Evolutionary conservation across 2,797 vertebrate species (phyloP).

Genomic region (Loriculus beryllinus): DNA sequence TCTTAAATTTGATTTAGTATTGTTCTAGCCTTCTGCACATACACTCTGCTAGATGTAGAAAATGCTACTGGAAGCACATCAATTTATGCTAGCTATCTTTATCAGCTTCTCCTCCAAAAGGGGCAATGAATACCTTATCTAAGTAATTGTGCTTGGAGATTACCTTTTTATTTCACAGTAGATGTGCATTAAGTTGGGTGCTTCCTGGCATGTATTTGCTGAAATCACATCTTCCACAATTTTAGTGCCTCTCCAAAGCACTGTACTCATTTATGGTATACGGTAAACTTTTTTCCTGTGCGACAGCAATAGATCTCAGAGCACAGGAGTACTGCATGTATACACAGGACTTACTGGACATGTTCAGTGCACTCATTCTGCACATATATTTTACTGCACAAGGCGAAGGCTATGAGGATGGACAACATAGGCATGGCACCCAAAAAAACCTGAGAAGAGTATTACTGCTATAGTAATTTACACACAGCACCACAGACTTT

Average conservation of each 20-base stretch:
- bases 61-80: background rate
- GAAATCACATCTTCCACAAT: background rate
- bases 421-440: background rate
- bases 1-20: background rate
- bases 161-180: background rate
- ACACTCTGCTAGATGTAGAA: background rate
- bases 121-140: background rate
- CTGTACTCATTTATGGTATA: background rate
- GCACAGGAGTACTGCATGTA: background rate
- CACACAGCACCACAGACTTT: background rate
- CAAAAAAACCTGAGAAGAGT: fast-evolving
- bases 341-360: background rate
- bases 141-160: background rate
- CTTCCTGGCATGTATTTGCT: background rate
- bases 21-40: background rate
- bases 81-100: background rate
- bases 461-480: background rate
- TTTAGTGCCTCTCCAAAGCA: background rate
- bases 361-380: background rate
- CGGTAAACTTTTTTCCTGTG: background rate
- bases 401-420: background rate
- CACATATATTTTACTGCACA: background rate
- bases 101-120: background rate
- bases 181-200: background rate
- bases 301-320: background rate